Percentiles rank a stretch among this genome's conserved stretches.
Conservation (phyloP, 1,140 invertebrate genomes). For the Hesperophylax magnus region DNA sequence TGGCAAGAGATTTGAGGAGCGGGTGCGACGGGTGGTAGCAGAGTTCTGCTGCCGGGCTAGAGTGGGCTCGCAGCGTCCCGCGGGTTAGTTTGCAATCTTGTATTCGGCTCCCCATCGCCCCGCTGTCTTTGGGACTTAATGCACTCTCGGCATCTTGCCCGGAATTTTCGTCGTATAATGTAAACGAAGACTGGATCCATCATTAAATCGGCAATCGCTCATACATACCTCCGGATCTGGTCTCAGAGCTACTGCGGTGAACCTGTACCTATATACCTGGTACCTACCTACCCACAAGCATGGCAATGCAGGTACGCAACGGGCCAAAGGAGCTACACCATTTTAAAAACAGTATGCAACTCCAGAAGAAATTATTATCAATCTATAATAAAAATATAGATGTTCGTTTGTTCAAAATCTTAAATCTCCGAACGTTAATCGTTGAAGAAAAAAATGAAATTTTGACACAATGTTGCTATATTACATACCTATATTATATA, state of each 20-base stretch:
- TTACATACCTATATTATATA: too few relatives aligned
- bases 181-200: constrained; percentile 7
- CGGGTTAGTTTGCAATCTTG: constrained; percentile 3
- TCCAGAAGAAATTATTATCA: too few relatives aligned
- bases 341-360: too few relatives aligned
- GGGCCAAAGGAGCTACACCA: too few relatives aligned
- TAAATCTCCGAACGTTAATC: too few relatives aligned
- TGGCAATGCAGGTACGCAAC: too few relatives aligned
- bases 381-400: too few relatives aligned
- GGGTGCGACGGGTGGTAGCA: too few relatives aligned
- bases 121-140: constrained; percentile 14
- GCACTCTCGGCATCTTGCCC: background rate
- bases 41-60: background rate
- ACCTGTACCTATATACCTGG: background rate
- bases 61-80: background rate
- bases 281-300: background rate
- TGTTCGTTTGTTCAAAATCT: too few relatives aligned
- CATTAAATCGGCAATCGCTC: constrained; percentile 34
- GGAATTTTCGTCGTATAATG: constrained; percentile 27
- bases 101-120: background rate
- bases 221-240: constrained; percentile 15
- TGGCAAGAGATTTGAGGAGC: too few relatives aligned
- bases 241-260: background rate
- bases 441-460: too few relatives aligned
- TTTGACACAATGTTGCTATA: too few relatives aligned